phyloP scores from a whole-genome alignment of 2,797 vertebrate genomes.

The Poeciliopsis presidionis region DNA sequence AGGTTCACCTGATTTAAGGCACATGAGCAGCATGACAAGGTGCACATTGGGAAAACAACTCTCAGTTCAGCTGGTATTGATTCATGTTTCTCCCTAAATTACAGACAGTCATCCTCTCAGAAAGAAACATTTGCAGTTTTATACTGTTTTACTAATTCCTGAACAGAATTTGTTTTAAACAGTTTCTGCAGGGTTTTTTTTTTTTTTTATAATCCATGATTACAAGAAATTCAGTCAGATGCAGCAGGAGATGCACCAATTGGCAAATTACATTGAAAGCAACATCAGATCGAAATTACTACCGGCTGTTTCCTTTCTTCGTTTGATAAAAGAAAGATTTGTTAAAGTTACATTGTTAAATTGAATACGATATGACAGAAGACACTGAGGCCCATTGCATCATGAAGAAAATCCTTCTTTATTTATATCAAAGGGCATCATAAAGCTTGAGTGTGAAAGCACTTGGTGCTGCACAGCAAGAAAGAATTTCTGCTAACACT shows the following conservation, averaged over 20 bases:
- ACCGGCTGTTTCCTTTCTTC: background rate
- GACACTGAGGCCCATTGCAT: too few relatives aligned
- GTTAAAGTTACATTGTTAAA: background rate
- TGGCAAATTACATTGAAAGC: background rate
- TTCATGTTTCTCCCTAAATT: background rate
- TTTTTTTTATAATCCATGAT: background rate
- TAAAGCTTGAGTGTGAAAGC: background rate
- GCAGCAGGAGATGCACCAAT: background rate
- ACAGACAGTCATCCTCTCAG: background rate
- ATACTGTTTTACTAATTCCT: background rate
- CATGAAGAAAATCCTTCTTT: too few relatives aligned
- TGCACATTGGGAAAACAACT: background rate
- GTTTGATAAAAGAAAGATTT: background rate
- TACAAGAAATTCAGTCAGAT: background rate
- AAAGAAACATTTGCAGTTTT: background rate
- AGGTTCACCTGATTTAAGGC: constrained; percentile 12
- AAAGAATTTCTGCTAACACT: background rate
- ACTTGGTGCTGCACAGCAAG: too few relatives aligned
- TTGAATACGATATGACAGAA: background rate
- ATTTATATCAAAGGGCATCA: background rate
- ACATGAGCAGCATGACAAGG: background rate
- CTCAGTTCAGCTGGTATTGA: background rate
- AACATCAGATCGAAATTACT: background rate
- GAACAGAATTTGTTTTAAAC: background rate
- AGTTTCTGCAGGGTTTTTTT: background rate